A percentile compares a stretch with the other conserved stretches of the same genome.
Evolutionary conservation across 2,113 vertebrate species (phyloP).

Genomic region (Noctilio leporinus): DNA sequence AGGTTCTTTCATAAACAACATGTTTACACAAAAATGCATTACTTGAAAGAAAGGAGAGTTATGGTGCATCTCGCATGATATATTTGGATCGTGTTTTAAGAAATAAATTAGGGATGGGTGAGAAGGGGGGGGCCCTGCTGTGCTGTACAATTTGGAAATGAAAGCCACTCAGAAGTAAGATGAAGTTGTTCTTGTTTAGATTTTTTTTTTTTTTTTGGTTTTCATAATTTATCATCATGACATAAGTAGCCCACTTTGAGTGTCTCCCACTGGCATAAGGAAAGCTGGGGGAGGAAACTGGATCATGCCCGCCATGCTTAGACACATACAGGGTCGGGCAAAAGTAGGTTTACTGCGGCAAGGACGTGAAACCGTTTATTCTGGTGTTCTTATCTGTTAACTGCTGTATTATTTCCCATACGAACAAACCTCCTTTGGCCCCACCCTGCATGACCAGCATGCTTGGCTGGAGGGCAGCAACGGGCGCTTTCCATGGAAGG

Average conservation of each 20-base stretch:
- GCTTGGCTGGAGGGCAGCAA: neutral
- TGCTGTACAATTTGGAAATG: conserved; percentile 10
- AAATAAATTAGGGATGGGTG: conserved; percentile 34
- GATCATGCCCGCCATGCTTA: neutral
- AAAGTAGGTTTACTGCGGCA: too few relatives aligned
- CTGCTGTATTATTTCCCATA: too few relatives aligned
- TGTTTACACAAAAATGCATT: conserved; percentile 76
- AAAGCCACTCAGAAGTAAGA: neutral
- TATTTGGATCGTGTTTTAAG: conserved; percentile 37
- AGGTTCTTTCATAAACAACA: conserved; percentile 71
- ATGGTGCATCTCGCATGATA: conserved; percentile 52
- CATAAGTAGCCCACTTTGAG: neutral
- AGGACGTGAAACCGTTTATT: too few relatives aligned
- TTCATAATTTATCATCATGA: neutral
- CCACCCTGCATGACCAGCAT: neutral
- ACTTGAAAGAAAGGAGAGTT: conserved; percentile 66
- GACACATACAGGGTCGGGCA: too few relatives aligned
- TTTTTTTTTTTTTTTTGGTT: neutral
- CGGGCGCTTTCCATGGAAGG: conserved; percentile 1
- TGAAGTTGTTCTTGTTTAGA: neutral
- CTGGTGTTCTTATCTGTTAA: too few relatives aligned
- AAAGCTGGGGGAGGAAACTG: neutral
- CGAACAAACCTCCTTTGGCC: too few relatives aligned
- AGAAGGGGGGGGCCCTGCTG: neutral
- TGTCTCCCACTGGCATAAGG: neutral